Conservation (phyloP, 1,140 invertebrate genomes). For the Trialeurodes vaporariorum region DNA sequence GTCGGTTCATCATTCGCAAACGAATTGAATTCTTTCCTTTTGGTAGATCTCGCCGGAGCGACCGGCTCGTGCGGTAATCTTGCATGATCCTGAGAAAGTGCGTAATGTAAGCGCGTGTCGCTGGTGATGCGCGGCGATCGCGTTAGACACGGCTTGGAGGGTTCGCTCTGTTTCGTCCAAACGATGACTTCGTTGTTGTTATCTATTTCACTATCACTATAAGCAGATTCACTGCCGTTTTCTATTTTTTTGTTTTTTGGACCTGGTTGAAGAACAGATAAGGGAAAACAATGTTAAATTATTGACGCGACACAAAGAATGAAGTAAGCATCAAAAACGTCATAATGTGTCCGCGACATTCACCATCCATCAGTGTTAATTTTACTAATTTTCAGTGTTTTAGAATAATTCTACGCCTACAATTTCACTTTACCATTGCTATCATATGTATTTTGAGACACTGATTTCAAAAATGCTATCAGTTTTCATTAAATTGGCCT, state of each 20-base stretch:
- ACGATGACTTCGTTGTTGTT: neutral
- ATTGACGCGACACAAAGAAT: no score
- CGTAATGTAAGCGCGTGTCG: neutral
- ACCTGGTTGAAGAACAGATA: neutral
- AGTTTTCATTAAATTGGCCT: no score
- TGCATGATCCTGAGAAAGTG: neutral
- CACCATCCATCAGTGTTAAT: no score
- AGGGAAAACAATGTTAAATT: no score
- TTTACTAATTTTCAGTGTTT: no score
- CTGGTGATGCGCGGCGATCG: neutral
- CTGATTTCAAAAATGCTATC: no score
- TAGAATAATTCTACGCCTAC: no score
- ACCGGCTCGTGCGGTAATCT: neutral
- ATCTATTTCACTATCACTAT: neutral
- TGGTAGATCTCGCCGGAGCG: neutral
- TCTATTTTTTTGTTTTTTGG: neutral
- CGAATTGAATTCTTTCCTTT: neutral
- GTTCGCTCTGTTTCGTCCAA: neutral
- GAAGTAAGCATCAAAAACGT: no score
- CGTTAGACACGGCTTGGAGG: neutral
- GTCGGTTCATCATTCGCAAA: no score
- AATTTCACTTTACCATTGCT: no score
- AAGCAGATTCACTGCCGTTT: neutral
- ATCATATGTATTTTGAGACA: no score
- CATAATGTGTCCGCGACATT: no score